Evolutionary conservation across 2,888 invertebrate species (phyloP).

Genomic region (Spisula subtruncata): DNA sequence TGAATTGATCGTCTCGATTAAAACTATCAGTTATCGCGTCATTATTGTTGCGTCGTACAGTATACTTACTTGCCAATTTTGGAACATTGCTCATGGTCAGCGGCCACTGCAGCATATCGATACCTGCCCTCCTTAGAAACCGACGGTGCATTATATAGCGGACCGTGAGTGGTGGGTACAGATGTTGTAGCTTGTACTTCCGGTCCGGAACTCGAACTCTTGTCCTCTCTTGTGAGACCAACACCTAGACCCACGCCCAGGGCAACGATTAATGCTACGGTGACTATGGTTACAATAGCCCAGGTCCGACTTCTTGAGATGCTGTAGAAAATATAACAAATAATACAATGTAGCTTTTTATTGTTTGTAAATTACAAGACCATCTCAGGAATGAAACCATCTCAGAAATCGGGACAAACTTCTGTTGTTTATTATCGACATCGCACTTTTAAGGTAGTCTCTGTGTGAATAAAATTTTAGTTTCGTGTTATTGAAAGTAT

Average conservation of each 20-base stretch:
- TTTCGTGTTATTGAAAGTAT: too few species aligned
- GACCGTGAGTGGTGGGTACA: slow-evolving; percentile 3
- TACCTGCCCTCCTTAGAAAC: slow-evolving; percentile 62
- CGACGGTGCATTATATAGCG: slow-evolving; percentile 52
- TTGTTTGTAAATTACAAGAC: too few species aligned
- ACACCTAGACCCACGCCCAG: slow-evolving; percentile 67
- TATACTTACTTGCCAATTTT: slow-evolving; percentile 68
- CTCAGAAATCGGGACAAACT: too few species aligned
- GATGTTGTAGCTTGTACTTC: neutral
- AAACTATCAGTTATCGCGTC: too few species aligned
- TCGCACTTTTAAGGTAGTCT: too few species aligned
- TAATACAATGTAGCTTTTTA: too few species aligned
- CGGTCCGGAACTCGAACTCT: neutral
- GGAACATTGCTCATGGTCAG: slow-evolving; percentile 68
- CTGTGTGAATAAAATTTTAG: too few species aligned
- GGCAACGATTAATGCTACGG: slow-evolving; percentile 58
- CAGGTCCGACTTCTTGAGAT: slow-evolving; percentile 66
- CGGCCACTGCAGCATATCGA: slow-evolving; percentile 68
- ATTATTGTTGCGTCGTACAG: too few species aligned
- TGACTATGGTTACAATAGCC: slow-evolving; percentile 57
- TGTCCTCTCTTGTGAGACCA: slow-evolving; percentile 41
- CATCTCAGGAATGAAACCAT: too few species aligned
- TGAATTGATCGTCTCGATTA: too few species aligned
- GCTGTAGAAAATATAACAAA: slow-evolving; percentile 27
- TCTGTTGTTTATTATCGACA: too few species aligned